Evolutionary conservation across 2,888 invertebrate species (phyloP), one percentile per base, ranked within the genome.

Genomic region (Drosophila nigricruria): DNA sequence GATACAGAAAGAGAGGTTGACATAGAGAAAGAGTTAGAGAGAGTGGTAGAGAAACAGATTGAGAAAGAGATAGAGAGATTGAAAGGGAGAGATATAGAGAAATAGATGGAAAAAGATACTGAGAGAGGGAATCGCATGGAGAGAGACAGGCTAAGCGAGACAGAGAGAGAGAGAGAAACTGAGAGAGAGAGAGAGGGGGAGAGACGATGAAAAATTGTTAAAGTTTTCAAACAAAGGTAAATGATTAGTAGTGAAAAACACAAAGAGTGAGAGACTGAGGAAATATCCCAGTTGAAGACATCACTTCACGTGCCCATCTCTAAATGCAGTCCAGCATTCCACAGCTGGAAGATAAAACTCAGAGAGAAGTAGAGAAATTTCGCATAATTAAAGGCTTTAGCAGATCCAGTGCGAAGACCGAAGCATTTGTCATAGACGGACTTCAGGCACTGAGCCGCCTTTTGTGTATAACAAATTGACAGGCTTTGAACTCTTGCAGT

Each of bases 381-480:
- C 18, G 42, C 58, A 74, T 70, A 79, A 81, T 77, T 73, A 74
- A 78, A 66, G 68, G 72, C 70, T 82, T 79, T 70, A 50, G 47
- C 49, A 61, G 43, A 67, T 50, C 20, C 50, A 52, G 38, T 54
- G 38, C 34, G 56, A 50, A 49, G 40, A 47, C 18, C 56, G 18
- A 53, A 67, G 62, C 77, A 77, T 77, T 77, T 57, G 65, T 73
- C 77, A 77, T 77, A 50, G 58, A 14, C 20, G 47, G 32, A 60
- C 52, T 63, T 30, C 52, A 30, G 52, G 38, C 43, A 63, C 25
- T 34, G 27, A 25, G 45, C 52, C 49, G 52, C 53, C 47, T 62
- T 67, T 67, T 56, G 54, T 50, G 52, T 61, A 53, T 72, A 84
- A 82, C 79, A 82, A 87, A 86, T 87, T 77, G 82, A 56, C 67